Percentiles rank a stretch among this genome's conserved stretches.
These are phyloP conservation scores for Todiramphus saurophagus DNA, from an alignment of 2,113 vertebrate genomes.

Conservation along the genomic window DNA sequence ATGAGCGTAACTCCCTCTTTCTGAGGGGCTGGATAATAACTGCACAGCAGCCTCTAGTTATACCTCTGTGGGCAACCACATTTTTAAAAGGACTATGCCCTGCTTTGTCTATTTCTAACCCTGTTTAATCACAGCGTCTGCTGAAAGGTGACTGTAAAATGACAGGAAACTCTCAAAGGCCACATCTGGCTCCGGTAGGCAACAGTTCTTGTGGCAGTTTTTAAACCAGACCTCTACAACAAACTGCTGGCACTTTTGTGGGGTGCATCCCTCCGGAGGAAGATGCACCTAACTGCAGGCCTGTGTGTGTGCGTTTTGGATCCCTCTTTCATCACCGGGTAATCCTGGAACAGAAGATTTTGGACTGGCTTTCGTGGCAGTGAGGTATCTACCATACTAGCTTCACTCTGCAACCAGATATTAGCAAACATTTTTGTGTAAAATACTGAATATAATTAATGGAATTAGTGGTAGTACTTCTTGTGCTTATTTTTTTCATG, in stretches of 20 bases:
- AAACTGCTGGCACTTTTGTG: background rate
- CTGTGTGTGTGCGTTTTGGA: background rate
- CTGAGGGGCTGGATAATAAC: background rate
- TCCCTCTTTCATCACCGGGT: background rate
- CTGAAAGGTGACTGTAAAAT: background rate
- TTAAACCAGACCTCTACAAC: background rate
- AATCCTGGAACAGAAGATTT: background rate
- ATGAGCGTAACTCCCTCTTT: background rate
- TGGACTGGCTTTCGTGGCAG: background rate
- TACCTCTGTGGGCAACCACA: background rate
- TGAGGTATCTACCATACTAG: background rate
- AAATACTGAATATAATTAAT: background rate
- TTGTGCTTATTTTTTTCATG: background rate
- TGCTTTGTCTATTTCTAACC: background rate
- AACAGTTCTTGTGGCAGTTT: background rate
- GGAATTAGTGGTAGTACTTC: background rate
- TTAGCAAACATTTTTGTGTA: background rate
- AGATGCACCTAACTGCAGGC: background rate
- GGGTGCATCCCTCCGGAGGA: background rate
- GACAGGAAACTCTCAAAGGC: background rate
- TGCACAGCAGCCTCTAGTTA: background rate
- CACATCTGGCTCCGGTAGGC: background rate
- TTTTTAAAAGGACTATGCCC: background rate
- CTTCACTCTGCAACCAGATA: background rate
- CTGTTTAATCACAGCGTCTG: background rate